phyloP scores from a whole-genome alignment of 2,113 vertebrate species.

The Gymnogyps californianus region DNA sequence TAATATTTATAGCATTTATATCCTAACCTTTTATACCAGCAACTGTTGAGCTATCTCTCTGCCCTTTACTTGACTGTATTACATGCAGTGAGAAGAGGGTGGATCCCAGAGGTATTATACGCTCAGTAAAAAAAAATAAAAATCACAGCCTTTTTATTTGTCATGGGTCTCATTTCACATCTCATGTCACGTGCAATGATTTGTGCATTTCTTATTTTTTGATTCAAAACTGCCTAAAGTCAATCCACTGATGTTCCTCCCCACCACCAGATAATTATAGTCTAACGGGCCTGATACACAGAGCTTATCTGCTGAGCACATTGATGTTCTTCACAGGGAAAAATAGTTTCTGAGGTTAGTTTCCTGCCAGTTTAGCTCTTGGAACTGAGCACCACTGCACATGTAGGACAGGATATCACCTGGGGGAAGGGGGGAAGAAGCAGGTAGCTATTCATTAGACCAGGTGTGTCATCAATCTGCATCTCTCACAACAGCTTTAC shows the following conservation, averaged over 20 bases:
- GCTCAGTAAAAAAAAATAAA: background rate
- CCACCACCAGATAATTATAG: background rate
- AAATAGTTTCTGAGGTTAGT: background rate
- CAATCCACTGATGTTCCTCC: background rate
- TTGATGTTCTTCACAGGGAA: background rate
- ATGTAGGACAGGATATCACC: background rate
- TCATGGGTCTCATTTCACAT: background rate
- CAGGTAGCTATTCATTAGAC: background rate
- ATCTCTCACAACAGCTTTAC: background rate
- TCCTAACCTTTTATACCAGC: background rate
- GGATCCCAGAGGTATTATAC: background rate
- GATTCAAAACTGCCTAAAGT: background rate
- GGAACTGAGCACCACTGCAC: background rate
- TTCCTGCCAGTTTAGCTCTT: background rate
- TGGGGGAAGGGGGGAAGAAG: background rate
- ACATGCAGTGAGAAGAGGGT: background rate
- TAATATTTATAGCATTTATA: background rate
- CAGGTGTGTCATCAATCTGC: background rate
- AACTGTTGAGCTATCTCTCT: background rate
- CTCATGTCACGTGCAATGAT: background rate
- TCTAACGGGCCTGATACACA: background rate
- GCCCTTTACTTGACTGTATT: background rate
- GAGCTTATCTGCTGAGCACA: background rate
- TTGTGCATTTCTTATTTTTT: background rate
- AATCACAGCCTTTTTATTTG: background rate